Conservation (phyloP, 1,140 invertebrate species). For the Pemphigus obesinymphae region DNA sequence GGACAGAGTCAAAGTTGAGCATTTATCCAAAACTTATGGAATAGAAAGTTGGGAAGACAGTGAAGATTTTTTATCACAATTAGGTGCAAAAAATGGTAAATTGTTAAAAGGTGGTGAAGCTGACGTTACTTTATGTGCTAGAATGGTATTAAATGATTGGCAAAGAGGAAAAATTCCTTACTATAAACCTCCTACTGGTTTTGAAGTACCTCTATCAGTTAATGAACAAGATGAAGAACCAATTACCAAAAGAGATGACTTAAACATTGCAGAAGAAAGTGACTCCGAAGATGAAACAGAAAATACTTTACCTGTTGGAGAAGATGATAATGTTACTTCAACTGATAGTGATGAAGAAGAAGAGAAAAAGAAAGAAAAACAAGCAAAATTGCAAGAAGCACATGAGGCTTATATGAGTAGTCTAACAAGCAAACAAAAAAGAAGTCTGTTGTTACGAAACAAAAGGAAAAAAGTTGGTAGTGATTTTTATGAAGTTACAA, state of each 20-base stretch:
- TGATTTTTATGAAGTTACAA: conserved; percentile 87
- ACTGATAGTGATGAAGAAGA: conserved; percentile 50
- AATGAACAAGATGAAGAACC: conserved; percentile 48
- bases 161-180: conserved; percentile 95
- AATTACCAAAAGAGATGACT: conserved; percentile 42
- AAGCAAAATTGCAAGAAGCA: conserved; percentile 51
- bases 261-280: conserved; percentile 46
- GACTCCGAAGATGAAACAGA: conserved; percentile 43
- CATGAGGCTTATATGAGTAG: conserved; percentile 43
- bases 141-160: conserved; percentile 98
- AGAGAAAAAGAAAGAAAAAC: conserved; percentile 41
- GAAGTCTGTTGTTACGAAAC: conserved; percentile 66
- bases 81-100: conserved; percentile 81
- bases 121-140: conserved; percentile 79
- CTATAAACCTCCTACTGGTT: conserved; percentile 79
- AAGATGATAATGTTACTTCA: conserved; percentile 46
- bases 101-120: conserved; percentile 94
- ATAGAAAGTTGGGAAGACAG: conserved; percentile 71
- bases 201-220: conserved; percentile 57
- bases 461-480: conserved; percentile 84
- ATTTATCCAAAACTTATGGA: conserved; percentile 88
- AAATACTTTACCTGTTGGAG: conserved; percentile 10
- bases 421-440: conserved; percentile 70
- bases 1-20: conserved; percentile 81
- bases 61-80: conserved; percentile 87